Conservation (phyloP, 2,113 vertebrate genomes). For the Erythrolamprus reginae region DNA sequence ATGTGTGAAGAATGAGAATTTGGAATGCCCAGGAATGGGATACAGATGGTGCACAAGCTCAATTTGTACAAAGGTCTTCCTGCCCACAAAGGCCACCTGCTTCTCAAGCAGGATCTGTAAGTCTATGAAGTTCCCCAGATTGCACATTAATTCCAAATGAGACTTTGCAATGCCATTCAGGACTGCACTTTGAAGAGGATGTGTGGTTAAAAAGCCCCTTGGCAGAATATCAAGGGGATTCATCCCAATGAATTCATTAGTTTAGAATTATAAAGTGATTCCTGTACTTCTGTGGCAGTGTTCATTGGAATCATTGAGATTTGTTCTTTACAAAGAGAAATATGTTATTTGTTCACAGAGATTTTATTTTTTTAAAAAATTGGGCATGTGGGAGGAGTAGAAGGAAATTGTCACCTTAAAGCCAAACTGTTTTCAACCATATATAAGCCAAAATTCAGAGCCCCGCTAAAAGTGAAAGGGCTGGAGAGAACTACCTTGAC, state of each 20-base stretch:
- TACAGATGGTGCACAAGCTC: neutral
- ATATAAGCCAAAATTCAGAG: neutral
- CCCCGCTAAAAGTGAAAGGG: neutral
- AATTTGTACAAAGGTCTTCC: neutral
- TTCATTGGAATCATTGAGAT: neutral
- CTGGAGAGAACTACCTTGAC: neutral
- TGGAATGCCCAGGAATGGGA: neutral
- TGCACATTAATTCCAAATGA: neutral
- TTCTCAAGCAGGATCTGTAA: neutral
- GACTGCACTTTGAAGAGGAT: neutral
- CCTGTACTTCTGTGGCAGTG: neutral
- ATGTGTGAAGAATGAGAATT: neutral
- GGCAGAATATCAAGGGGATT: neutral
- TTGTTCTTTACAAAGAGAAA: neutral
- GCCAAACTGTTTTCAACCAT: neutral
- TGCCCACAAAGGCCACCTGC: neutral
- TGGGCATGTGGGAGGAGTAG: neutral
- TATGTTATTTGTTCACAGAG: neutral
- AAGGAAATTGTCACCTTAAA: neutral
- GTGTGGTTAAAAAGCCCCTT: neutral
- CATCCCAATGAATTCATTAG: neutral
- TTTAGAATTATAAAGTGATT: neutral
- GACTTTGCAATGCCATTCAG: neutral
- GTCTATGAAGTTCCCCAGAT: neutral
- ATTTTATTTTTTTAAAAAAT: neutral